Evolutionary conservation across 2,888 invertebrate species (phyloP).

Genomic region (Drosophila colorata): DNA sequence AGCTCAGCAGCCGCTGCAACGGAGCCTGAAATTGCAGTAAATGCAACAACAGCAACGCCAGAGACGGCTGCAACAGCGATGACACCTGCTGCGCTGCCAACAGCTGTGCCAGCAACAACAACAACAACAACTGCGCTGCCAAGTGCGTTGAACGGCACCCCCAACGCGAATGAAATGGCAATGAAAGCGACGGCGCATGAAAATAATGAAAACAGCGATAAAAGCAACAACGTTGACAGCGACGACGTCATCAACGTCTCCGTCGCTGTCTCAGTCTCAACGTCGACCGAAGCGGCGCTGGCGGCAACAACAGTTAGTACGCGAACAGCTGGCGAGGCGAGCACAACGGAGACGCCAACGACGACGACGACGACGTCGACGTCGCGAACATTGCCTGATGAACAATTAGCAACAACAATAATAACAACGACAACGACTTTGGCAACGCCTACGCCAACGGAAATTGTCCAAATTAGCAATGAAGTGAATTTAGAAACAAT

Average conservation of each 20-base stretch:
- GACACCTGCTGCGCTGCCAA: slow-evolving; percentile 22
- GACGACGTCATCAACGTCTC: slow-evolving; percentile 49
- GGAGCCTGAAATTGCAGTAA: background rate
- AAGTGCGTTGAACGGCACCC: slow-evolving; percentile 58
- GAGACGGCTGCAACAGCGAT: slow-evolving; percentile 30
- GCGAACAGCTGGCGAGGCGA: slow-evolving; percentile 70
- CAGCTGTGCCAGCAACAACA: slow-evolving; percentile 40
- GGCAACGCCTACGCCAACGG: slow-evolving; percentile 62
- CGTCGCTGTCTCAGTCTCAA: slow-evolving; percentile 33
- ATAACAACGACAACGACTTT: slow-evolving; percentile 35
- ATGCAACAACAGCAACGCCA: slow-evolving; percentile 4
- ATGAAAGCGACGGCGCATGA: slow-evolving; percentile 57
- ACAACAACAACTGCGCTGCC: slow-evolving; percentile 33
- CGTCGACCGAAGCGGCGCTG: slow-evolving; percentile 41
- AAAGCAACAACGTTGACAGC: slow-evolving; percentile 43
- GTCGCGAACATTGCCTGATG: slow-evolving; percentile 38
- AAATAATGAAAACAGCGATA: slow-evolving; percentile 57
- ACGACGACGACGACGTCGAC: slow-evolving; percentile 37
- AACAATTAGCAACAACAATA: slow-evolving; percentile 43
- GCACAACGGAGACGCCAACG: slow-evolving; percentile 42
- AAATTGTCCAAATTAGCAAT: slow-evolving; percentile 79
- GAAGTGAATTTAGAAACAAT: slow-evolving; percentile 73
- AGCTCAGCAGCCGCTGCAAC: too few species aligned
- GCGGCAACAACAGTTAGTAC: slow-evolving; percentile 75
- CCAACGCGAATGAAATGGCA: slow-evolving; percentile 54